A percentile compares a stretch with the other conserved stretches of the same genome.
Conservation (phyloP, 2,888 invertebrate species). For the Melanostoma mellinum region DNA sequence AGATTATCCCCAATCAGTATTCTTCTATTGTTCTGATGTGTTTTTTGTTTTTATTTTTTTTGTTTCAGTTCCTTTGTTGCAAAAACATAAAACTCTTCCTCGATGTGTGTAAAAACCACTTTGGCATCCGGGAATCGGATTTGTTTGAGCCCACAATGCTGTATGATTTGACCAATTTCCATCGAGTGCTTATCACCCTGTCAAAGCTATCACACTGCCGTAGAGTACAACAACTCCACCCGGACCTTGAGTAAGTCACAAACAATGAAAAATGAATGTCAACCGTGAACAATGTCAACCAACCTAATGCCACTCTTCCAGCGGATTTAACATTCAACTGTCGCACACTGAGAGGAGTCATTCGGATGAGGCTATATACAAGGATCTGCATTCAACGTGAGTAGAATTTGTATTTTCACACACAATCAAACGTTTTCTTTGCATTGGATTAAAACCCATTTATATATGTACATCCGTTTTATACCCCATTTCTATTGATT, state of each 20-base stretch:
- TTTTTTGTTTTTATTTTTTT: slow-evolving; percentile 25
- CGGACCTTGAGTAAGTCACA: slow-evolving; percentile 88
- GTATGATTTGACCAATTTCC: slow-evolving; percentile 97
- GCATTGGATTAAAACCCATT: slow-evolving; percentile 3
- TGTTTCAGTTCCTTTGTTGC: slow-evolving; percentile 94
- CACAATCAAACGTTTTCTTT: not conserved
- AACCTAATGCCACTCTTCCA: slow-evolving; percentile 80
- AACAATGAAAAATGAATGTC: slow-evolving; percentile 6
- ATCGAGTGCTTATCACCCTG: slow-evolving; percentile 94
- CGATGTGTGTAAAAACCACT: slow-evolving; percentile 91
- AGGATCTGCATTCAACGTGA: slow-evolving; percentile 91
- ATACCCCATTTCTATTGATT: slow-evolving; percentile 27
- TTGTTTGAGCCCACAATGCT: slow-evolving; percentile 97
- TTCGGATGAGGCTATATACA: slow-evolving; percentile 93
- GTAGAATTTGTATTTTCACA: slow-evolving; percentile 80
- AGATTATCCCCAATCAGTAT: slow-evolving; percentile 24
- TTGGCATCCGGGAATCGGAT: slow-evolving; percentile 92
- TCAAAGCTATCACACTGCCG: slow-evolving; percentile 93
- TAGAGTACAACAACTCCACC: slow-evolving; percentile 83
- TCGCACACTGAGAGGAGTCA: slow-evolving; percentile 85
- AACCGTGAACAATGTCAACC: slow-evolving; percentile 2
- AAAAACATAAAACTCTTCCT: slow-evolving; percentile 97
- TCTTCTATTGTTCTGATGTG: slow-evolving; percentile 22
- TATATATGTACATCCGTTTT: not conserved
- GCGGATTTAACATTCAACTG: slow-evolving; percentile 90